Conservation (phyloP, 1,140 invertebrate species). For the Linepithema humile region DNA sequence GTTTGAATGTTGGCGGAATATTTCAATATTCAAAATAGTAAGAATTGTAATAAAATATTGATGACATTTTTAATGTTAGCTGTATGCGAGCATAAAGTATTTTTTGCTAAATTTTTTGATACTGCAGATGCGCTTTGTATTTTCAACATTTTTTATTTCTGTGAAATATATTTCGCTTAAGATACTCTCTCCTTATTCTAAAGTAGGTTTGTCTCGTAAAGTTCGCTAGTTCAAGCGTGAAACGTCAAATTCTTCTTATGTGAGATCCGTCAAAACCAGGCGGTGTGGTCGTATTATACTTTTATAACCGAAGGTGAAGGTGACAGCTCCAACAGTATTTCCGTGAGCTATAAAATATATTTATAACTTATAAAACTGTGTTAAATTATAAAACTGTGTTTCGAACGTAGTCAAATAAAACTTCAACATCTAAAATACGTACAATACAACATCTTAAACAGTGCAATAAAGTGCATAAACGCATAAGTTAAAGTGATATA, state of each 20-base stretch:
- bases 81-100: not conserved
- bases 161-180: not conserved
- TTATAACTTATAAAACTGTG: too few species aligned
- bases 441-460: too few species aligned
- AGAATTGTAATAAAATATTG: not conserved
- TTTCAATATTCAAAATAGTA: not conserved
- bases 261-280: constrained; percentile 52
- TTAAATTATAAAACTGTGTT: too few species aligned
- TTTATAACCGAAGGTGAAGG: constrained; percentile 49
- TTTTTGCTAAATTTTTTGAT: too few species aligned
- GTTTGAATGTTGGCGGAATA: not conserved
- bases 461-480: too few species aligned
- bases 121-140: not conserved
- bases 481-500: too few species aligned
- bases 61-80: not conserved
- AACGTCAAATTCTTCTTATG: constrained; percentile 49
- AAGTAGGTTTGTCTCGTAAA: constrained; percentile 28
- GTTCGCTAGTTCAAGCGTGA: constrained; percentile 24
- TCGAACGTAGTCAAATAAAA: too few species aligned
- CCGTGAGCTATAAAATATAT: not conserved
- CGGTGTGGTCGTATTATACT: constrained; percentile 24
- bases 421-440: too few species aligned
- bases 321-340: constrained; percentile 28
- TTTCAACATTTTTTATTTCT: constrained; percentile 11
- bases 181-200: constrained; percentile 31